Evolutionary conservation across 2,888 invertebrate species (phyloP).

Genomic region (Stenoptilia bipunctidactyla): DNA sequence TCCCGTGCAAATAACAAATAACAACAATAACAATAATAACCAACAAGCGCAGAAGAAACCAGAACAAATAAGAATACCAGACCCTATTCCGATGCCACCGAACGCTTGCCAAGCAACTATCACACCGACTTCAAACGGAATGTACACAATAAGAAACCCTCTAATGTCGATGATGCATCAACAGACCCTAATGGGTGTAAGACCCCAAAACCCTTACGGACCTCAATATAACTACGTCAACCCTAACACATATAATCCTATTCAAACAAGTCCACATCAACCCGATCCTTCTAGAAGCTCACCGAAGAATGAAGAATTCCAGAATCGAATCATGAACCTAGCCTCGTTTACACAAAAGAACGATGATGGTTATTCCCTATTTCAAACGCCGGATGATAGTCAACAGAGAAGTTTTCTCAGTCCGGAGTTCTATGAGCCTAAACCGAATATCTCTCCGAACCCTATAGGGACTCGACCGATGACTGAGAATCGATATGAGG

Average conservation of each 20-base stretch:
- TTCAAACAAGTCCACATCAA: conserved; percentile 14
- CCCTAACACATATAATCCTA: conserved; percentile 33
- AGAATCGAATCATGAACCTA: conserved; percentile 46
- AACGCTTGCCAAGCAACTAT: conserved; percentile 61
- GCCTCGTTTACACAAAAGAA: conserved; percentile 60
- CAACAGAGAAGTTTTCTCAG: conserved; percentile 38
- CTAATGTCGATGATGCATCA: conserved; percentile 69
- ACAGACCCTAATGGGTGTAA: conserved; percentile 41
- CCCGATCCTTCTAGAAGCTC: conserved; percentile 18
- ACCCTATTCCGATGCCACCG: conserved; percentile 61
- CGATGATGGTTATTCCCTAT: conserved; percentile 58
- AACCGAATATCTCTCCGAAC: conserved; percentile 47
- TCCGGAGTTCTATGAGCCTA: conserved; percentile 45
- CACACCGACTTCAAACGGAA: conserved; percentile 73
- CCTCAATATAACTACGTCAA: conserved; percentile 41
- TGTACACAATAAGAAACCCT: conserved; percentile 88
- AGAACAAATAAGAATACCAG: conserved; percentile 47
- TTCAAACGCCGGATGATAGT: conserved; percentile 41
- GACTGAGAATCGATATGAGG: conserved; percentile 16
- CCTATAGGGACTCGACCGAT: conserved; percentile 53
- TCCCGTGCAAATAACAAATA: conserved; percentile 41
- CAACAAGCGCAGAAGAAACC: conserved; percentile 26
- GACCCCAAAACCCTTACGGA: conserved; percentile 28
- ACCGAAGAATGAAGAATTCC: conserved; percentile 39
- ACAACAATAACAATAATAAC: conserved; percentile 14